Base-by-base conservation (phyloP, 2,797 vertebrate species). In the Psittacula echo region DNA sequence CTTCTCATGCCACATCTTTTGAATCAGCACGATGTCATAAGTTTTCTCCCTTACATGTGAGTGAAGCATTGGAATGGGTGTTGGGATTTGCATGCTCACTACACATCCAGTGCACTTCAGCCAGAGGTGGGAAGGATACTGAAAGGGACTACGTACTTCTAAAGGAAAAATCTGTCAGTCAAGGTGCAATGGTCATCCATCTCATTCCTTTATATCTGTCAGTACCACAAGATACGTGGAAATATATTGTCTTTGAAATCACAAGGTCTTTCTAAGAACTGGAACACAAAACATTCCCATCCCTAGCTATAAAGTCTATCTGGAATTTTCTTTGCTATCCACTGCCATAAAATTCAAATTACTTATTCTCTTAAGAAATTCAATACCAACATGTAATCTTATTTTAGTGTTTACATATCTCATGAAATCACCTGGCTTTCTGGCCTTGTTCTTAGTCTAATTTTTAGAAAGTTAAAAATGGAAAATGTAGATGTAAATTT, bases 1-100 rank as follows among this genome's bases (percentile, higher is more conserved):
- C 84, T 89, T 82, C 88, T 89, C 37, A 58, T 90, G 83, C 67
- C 51, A 87, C 44, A 93, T 95, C 74, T 93, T 90, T 95, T 92
- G 92, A 95, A 90, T 94, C 94, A 97, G 90, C 94, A 95, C 84
- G 87, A 64, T 94, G 94, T 93, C 92, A 94, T 77, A 94, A 90
- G 86, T 93, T 93, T 48, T 90, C 41, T 91, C 51, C 71, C 60
- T 74, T 75, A 45, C 80, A 64, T 85, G 71, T 89, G 92, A 94
- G 84, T 95, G 96, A 96, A 94, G n/a, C 90, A 95, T 93, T 94
- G 92, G 80, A 73, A 67, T 82, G 92, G 44, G 93, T 88, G 85
- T 92, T 93, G 94, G 92, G 93, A 93, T 91, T 95, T 94, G 90
- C 86, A 85, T 76, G 92, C 86, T 89, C 60, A 26, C 44, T 95